Base-by-base conservation (phyloP, 2,113 vertebrate genomes). In the Cottus gobio region DNA sequence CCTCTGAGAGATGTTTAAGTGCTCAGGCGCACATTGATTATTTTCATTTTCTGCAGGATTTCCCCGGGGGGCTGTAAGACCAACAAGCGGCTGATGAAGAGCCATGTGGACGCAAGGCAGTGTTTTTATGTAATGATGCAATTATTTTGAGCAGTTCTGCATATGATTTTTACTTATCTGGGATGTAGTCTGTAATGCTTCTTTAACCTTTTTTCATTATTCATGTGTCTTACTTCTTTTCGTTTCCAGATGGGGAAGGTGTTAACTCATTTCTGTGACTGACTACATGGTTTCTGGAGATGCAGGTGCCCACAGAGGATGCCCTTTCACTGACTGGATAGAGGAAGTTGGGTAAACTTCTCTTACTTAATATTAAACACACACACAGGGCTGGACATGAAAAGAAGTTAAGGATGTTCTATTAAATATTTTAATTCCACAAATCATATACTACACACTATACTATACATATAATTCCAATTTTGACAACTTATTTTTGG, bases 261-360 rank as follows among this genome's bases (percentile, higher is more conserved):
- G 1, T 69, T 83, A 30, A 26, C 58, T 79, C 24, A 46, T 54
- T 76, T 63, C 73, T 52, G 44, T 84, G 36, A 75, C 72, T 77
- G 69, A 72, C 78, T 77, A 46, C 80, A 80, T 71, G 71, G 82
- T 90, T 89, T 87, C 80, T 86, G 90, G 85, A 87, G 81, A 89
- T 90, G 89, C 79, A 71, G 87, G 79, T 89, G 85, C 66, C 88
- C 52, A 71, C 74, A 81, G 56, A 83, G 37, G 67, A 70, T 70
- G 24, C 22, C 61, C 68, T 77, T 88, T 82, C 77, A 89, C 69
- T 94, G 85, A 94, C 76, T 72, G 80, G 90, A 91, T 86, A 83
- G 72, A 93, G 60, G 80, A 75, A 87, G 78, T 60, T 67, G 48
- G 80, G 89, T 91, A 85, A 31, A 37, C n/a, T 73, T 24, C 70